Evolutionary conservation across 1,140 invertebrate species (phyloP), one percentile per base, ranked within the genome.

Genomic region (Sminthurides bifidus): DNA sequence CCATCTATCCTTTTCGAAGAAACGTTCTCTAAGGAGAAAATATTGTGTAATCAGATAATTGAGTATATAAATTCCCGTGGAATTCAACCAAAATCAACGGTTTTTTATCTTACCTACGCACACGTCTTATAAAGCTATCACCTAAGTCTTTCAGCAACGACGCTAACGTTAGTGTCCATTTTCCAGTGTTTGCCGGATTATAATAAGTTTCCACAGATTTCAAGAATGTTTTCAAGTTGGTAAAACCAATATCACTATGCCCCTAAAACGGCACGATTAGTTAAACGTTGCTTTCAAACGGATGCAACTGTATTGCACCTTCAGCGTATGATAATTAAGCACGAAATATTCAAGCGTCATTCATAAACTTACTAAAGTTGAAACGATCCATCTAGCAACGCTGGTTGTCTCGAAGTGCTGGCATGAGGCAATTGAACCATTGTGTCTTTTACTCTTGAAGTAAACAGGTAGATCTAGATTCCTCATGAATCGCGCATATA

Each of bases 101-200:
- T n/a, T 14, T 41, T 26, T 43, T 30, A 58, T 30, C 46, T 5
- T 65, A 79, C 77, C 60, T 71, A 59, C 80, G 74, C 2, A 84
- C 55, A 56, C 82, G 72, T 24, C 72, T 65, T 1, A 80, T 72
- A 64, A 85, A 81, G 60, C 75, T 69, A 52, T 68, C 66, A 23
- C 76, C 68, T 10, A 87, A 69, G 65, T 80, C 80, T 35, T 73
- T 71, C 1, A 85, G 67, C 4, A 85, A 67, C 35, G 82, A 76
- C 45, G 75, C 76, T 0, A 85, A 70, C 58, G 77, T 80, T 41
- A 65, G 71, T 21, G 81, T 76, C 86, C 89, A 93, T 24, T 76
- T 72, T 12, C 91, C 90, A 54, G 73, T 68, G 70, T 95, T 95
- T 0, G 90, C 90, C 48, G 87, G 87, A 73, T 95, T 85, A 66